Base-by-base conservation (phyloP, 1,140 invertebrate genomes). In the Phthorimaea operculella region DNA sequence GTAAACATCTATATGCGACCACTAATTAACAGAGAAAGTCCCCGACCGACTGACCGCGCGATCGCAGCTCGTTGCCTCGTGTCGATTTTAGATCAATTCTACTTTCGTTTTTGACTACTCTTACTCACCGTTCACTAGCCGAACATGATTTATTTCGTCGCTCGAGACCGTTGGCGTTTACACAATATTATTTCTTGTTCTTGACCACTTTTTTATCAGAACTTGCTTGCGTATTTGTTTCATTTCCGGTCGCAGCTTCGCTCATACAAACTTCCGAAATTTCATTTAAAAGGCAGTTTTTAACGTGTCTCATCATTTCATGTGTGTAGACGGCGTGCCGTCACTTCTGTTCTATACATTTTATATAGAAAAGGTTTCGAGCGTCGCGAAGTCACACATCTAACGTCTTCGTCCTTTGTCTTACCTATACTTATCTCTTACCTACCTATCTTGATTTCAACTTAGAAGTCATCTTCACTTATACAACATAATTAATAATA, bases 101-200 rank as follows among this genome's bases (percentile, higher is more conserved):
- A 83, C 80, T 83, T 83, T 83, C 80, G 78, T 83, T 83, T 83
- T 81, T 83, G 78, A 72, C 72, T 79, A 72, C 77, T 79, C 76
- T 79, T 77, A 72, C 72, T 74, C 67, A 67, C 73, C 71, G 64
- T 64, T 80, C 74, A 74, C 68, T 68, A 47, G 52, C 59, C 68
- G 69, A 63, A 70, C 66, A 63, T 67, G 60, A 72, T 75, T 75
- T 68, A 66, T 66, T 63, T 64, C 60, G 52, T 62, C 60, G 51
- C 51, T 49, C 49, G 42, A 45, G 51, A 65, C 63, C 54, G 62
- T 70, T 62, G 54, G 60, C 55, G 57, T 64, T 59, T 54, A 47
- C 51, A 21, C 57, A 48, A 16, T 34, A 45, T 28, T 28, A 28
- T 28, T n/a, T 28, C 21, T 28, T 28, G 55, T n/a, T 50, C 56